phyloP scores from a whole-genome alignment of 1,140 invertebrate genomes.

The Lordiphosa collinella region DNA sequence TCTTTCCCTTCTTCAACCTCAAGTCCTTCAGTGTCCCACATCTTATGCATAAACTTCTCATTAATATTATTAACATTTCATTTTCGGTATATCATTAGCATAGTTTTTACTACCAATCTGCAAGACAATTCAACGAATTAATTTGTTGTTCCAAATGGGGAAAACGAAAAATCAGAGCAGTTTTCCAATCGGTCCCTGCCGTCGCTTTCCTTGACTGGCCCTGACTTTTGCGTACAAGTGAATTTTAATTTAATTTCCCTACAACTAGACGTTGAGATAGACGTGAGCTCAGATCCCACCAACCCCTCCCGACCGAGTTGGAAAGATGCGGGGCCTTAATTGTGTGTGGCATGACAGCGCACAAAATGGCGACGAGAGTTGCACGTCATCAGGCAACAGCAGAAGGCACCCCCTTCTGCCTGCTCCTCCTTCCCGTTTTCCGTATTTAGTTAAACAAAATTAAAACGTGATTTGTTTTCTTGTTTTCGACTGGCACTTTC shows the following conservation, averaged over 20 bases:
- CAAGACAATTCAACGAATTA: conserved; percentile 62
- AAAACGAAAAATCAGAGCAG: conserved; percentile 60
- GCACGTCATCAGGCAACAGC: conserved; percentile 65
- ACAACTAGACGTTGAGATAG: conserved; percentile 72
- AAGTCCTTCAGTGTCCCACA: neutral
- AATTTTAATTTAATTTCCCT: conserved; percentile 77
- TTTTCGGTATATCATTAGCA: conserved; percentile 68
- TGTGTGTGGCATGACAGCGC: conserved; percentile 75
- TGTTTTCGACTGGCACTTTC: conserved; percentile 66
- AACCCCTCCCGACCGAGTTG: conserved; percentile 2
- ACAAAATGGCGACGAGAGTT: conserved; percentile 76
- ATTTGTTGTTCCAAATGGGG: conserved; percentile 57
- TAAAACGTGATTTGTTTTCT: conserved; percentile 79
- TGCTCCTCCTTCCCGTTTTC: conserved; percentile 33
- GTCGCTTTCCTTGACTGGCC: conserved; percentile 19
- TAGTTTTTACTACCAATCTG: conserved; percentile 40
- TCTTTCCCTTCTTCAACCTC: neutral
- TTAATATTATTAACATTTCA: conserved; percentile 69
- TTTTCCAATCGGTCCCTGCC: conserved; percentile 56
- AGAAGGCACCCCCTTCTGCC: neutral
- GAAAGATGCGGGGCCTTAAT: conserved; percentile 55
- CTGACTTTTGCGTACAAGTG: conserved; percentile 69
- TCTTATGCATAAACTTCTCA: conserved; percentile 29
- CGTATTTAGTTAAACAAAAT: conserved; percentile 78
- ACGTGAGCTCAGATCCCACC: conserved; percentile 52